Percentiles rank a stretch among this genome's conserved stretches.
These are phyloP conservation scores for Clanis bilineata DNA, from an alignment of 2,888 invertebrate genomes.

Conservation along the genomic window DNA sequence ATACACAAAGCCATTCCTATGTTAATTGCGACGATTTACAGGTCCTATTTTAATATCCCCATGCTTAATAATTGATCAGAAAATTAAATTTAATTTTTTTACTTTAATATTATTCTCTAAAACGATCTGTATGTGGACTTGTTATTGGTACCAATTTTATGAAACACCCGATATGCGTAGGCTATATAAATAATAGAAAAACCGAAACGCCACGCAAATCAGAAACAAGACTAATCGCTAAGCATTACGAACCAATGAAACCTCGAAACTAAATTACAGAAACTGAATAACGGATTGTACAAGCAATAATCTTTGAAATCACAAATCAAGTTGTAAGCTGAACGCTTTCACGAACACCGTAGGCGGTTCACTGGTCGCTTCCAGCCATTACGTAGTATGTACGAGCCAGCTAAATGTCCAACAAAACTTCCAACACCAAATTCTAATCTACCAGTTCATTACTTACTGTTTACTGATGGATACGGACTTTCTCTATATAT, in stretches of 20 bases:
- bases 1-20: too few species aligned
- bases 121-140: too few species aligned
- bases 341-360: conserved; percentile 73
- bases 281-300: conserved; percentile 61
- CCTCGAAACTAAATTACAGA: conserved; percentile 63
- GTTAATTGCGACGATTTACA: too few species aligned
- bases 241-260: conserved; percentile 40
- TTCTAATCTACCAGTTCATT: too few species aligned
- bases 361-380: conserved; percentile 72
- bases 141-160: too few species aligned
- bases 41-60: too few species aligned
- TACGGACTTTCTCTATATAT: too few species aligned
- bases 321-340: conserved; percentile 78
- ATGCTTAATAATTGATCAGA: too few species aligned
- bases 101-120: too few species aligned
- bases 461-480: too few species aligned
- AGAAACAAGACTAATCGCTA: conserved; percentile 30
- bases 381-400: conserved; percentile 57
- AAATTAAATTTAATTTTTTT: too few species aligned
- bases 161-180: too few species aligned
- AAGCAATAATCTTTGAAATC: conserved; percentile 74
- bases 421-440: conserved; percentile 16
- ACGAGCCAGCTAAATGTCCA: conserved; percentile 29
- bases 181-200: neutral
- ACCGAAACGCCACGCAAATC: neutral